Evolutionary conservation across 2,797 vertebrate species (phyloP).

Genomic region (Paedocypris micromegethes): DNA sequence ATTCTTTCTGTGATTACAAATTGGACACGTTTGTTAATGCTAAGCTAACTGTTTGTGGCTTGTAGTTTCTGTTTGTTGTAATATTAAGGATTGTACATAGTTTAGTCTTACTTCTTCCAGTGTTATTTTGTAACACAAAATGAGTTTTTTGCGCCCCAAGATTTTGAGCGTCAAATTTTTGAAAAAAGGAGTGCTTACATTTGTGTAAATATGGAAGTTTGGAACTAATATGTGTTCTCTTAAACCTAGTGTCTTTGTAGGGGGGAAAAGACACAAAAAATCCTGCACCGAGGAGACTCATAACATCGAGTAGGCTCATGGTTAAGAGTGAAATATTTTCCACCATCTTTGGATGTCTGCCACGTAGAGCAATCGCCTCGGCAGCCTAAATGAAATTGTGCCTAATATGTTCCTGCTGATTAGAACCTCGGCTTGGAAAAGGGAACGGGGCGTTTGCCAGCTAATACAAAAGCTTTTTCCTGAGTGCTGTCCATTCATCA

Average conservation of each 20-base stretch:
- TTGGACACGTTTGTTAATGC: too few species aligned
- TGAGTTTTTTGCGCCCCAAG: too few species aligned
- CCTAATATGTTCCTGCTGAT: slow-evolving; percentile 40
- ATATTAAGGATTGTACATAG: too few species aligned
- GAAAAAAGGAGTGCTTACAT: too few species aligned
- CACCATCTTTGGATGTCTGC: slow-evolving; percentile 22
- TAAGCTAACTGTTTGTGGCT: too few species aligned
- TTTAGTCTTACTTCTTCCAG: too few species aligned
- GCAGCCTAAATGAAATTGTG: slow-evolving; percentile 36
- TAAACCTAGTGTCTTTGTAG: slow-evolving; percentile 20
- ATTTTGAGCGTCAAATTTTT: too few species aligned
- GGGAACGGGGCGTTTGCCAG: slow-evolving; percentile 11
- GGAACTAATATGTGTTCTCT: slow-evolving; percentile 16
- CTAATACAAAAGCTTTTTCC: slow-evolving; percentile 13
- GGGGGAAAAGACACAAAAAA: neutral
- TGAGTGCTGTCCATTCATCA: slow-evolving; percentile 15
- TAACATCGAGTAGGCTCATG: slow-evolving; percentile 15
- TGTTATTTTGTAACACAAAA: too few species aligned
- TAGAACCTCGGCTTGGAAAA: slow-evolving; percentile 23
- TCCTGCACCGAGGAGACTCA: neutral
- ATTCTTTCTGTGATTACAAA: too few species aligned
- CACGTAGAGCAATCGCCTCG: slow-evolving; percentile 22
- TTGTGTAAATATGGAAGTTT: neutral
- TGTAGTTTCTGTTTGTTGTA: too few species aligned
- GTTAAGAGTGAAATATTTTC: slow-evolving; percentile 28